Conservation (phyloP, 1,140 invertebrate species). For the Papilio xuthus region DNA sequence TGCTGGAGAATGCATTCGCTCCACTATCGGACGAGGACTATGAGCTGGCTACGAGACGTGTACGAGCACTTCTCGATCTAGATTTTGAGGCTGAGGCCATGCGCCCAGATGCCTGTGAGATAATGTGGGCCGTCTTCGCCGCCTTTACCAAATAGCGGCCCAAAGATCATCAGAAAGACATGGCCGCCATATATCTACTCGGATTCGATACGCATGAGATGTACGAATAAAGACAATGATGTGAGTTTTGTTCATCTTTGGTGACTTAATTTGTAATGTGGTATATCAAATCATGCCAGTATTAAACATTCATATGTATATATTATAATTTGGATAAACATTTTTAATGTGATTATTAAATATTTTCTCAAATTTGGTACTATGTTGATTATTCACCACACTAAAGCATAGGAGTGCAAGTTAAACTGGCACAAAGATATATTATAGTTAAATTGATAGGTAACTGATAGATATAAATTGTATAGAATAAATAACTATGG, state of each 20-base stretch:
- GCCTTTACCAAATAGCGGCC: slow-evolving; percentile 96
- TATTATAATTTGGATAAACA: slow-evolving; percentile 21
- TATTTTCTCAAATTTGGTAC: slow-evolving; percentile 1
- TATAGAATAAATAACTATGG: slow-evolving; percentile 6
- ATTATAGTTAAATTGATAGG: slow-evolving; percentile 19
- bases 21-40: slow-evolving; percentile 99
- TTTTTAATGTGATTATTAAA: not conserved
- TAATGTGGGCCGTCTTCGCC: slow-evolving; percentile 99
- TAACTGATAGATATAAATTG: slow-evolving; percentile 17
- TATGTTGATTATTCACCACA: slow-evolving; percentile 2
- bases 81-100: slow-evolving; percentile 97
- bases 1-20: slow-evolving; percentile 99
- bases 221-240: slow-evolving; percentile 16
- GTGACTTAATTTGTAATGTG: not conserved
- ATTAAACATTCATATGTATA: slow-evolving; percentile 31
- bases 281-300: slow-evolving; percentile 32
- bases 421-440: slow-evolving; percentile 25
- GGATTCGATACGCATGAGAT: no score
- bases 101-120: slow-evolving; percentile 93
- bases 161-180: not conserved
- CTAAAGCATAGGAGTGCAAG: not conserved
- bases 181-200: no score
- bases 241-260: not conserved
- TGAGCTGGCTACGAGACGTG: slow-evolving; percentile 98
- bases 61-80: slow-evolving; percentile 96